phyloP scores from a whole-genome alignment of 2,113 vertebrate genomes.

The Myrmecophaga tridactyla region DNA sequence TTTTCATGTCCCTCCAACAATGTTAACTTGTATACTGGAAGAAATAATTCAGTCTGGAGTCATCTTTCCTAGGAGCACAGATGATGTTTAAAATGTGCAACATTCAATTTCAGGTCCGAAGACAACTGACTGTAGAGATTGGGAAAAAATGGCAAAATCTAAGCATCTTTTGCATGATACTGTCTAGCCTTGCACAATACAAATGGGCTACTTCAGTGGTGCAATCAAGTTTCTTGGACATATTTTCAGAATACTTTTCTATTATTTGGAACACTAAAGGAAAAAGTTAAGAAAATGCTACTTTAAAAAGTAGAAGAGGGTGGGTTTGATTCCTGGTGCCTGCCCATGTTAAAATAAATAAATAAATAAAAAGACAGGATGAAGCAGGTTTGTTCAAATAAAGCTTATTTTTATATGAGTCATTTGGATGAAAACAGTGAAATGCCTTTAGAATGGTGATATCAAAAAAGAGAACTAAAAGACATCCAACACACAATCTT shows the following conservation, averaged over 20 bases:
- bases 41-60: constrained; percentile 29
- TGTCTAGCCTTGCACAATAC: neutral
- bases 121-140: neutral
- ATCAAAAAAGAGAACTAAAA: neutral
- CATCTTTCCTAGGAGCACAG: neutral
- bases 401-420: neutral
- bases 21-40: constrained; percentile 35
- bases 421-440: neutral
- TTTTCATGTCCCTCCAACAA: neutral
- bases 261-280: neutral
- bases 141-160: neutral
- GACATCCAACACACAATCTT: neutral
- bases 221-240: neutral
- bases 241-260: neutral
- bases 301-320: constrained; percentile 2
- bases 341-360: too few species aligned
- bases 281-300: neutral
- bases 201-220: neutral
- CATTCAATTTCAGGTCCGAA: constrained; percentile 23
- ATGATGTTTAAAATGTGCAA: neutral
- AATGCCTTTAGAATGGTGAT: neutral
- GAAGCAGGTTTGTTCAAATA: neutral
- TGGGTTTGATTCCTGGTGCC: too few species aligned
- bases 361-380: neutral
- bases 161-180: constrained; percentile 44